These are phyloP conservation scores for Dimorphilus gyrociliatus DNA, from an alignment of 2,888 invertebrate genomes.

Conservation along the genomic window DNA sequence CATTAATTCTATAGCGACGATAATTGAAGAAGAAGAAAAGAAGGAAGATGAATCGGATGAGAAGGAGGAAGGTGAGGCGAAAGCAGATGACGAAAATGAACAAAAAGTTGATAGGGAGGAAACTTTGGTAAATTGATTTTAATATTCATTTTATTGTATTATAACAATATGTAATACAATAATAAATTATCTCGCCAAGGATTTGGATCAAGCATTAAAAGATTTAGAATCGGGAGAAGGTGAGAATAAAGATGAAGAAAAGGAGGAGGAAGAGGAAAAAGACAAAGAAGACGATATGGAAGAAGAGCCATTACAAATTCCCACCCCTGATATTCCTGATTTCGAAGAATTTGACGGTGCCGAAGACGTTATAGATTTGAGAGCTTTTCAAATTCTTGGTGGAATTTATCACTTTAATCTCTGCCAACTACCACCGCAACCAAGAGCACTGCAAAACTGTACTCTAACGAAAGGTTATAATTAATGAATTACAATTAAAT, in stretches of 20 bases:
- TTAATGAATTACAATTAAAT: neutral
- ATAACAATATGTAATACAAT: neutral
- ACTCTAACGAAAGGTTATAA: slow-evolving; percentile 25
- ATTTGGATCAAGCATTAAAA: slow-evolving; percentile 16
- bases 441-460: slow-evolving; percentile 28
- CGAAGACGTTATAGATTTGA: slow-evolving; percentile 30
- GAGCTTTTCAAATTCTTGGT: slow-evolving; percentile 29
- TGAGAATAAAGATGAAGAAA: slow-evolving; percentile 15
- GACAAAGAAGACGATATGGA: slow-evolving; percentile 17
- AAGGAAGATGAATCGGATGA: slow-evolving; percentile 13
- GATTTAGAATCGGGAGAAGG: slow-evolving; percentile 11
- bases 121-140: slow-evolving; percentile 7
- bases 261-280: slow-evolving; percentile 13
- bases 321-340: slow-evolving; percentile 21
- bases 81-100: slow-evolving; percentile 8
- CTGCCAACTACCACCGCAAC: slow-evolving; percentile 33
- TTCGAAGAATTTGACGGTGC: slow-evolving; percentile 36
- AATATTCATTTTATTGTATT: slow-evolving; percentile 3
- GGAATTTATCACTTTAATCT: slow-evolving; percentile 31
- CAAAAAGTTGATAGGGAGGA: slow-evolving; percentile 11
- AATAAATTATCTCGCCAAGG: slow-evolving; percentile 11
- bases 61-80: slow-evolving; percentile 10
- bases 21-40: slow-evolving; percentile 5
- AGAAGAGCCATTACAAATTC: slow-evolving; percentile 9
- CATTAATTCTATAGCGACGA: neutral